Evolutionary conservation across 2,797 vertebrate species (phyloP).

Genomic region (Distichodus sexfasciatus): DNA sequence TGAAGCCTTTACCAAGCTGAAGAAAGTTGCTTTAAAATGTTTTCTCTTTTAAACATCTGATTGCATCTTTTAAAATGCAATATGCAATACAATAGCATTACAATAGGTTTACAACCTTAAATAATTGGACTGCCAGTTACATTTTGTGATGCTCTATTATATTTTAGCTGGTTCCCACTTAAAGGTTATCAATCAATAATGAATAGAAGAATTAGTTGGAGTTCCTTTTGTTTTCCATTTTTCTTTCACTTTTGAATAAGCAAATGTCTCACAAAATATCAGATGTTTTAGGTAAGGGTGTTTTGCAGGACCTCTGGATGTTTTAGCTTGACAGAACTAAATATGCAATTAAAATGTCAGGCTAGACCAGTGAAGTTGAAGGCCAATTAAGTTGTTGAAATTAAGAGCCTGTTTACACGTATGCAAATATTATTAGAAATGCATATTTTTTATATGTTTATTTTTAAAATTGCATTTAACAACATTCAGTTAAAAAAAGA

Average conservation of each 20-base stretch:
- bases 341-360: neutral
- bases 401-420: neutral
- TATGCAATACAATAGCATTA: neutral
- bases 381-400: neutral
- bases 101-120: neutral
- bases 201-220: neutral
- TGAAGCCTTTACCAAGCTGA: neutral
- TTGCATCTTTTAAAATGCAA: neutral
- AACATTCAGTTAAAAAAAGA: too few species aligned
- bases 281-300: too few species aligned
- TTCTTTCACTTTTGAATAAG: neutral
- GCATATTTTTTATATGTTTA: too few species aligned
- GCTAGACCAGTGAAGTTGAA: too few species aligned
- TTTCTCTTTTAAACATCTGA: conserved; percentile 1
- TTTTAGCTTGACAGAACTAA: neutral
- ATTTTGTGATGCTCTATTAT: neutral
- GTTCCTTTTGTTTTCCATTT: neutral
- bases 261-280: neutral
- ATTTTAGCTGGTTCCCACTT: neutral
- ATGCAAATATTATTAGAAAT: too few species aligned
- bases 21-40: neutral
- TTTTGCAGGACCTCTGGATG: neutral
- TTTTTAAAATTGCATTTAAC: too few species aligned
- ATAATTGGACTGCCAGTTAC: neutral
- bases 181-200: neutral